Conservation (phyloP, 1,140 invertebrate genomes). For the Cyrtorhinus lividipennis region DNA sequence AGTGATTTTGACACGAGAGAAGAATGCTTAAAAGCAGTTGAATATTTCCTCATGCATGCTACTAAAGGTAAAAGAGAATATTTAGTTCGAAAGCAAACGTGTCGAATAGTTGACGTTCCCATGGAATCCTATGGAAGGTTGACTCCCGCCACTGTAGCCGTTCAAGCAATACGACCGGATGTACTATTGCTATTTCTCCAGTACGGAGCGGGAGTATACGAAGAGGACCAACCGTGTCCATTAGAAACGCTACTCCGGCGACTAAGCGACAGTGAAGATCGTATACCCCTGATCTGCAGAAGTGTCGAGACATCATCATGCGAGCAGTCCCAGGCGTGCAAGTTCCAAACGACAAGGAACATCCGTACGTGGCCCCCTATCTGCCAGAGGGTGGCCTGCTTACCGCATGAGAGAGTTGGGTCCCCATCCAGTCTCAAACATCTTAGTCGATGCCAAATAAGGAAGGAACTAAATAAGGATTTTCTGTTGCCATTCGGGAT, state of each 20-base stretch:
- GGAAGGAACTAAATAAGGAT: conserved; percentile 45
- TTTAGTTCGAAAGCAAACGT: not conserved
- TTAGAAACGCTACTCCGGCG: conserved; percentile 12
- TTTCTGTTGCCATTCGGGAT: conserved; percentile 59
- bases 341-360: conserved; percentile 24
- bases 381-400: conserved; percentile 11
- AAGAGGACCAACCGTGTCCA: conserved; percentile 3
- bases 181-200: conserved; percentile 53
- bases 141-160: conserved; percentile 47
- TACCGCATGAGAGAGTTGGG: conserved; percentile 23
- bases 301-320: conserved; percentile 48
- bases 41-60: conserved; percentile 59
- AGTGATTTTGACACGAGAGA: conserved; percentile 60
- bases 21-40: conserved; percentile 55
- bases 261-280: conserved; percentile 31
- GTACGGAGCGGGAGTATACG: conserved; percentile 43
- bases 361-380: not conserved
- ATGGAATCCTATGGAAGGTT: conserved; percentile 57
- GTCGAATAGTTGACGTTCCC: conserved; percentile 57
- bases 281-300: conserved; percentile 18
- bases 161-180: conserved; percentile 53
- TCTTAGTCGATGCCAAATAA: conserved; percentile 43
- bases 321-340: conserved; percentile 39
- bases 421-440: conserved; percentile 28
- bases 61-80: conserved; percentile 30